phyloP scores from a whole-genome alignment of 1,140 invertebrate genomes.

The Chionoecetes opilio region DNA sequence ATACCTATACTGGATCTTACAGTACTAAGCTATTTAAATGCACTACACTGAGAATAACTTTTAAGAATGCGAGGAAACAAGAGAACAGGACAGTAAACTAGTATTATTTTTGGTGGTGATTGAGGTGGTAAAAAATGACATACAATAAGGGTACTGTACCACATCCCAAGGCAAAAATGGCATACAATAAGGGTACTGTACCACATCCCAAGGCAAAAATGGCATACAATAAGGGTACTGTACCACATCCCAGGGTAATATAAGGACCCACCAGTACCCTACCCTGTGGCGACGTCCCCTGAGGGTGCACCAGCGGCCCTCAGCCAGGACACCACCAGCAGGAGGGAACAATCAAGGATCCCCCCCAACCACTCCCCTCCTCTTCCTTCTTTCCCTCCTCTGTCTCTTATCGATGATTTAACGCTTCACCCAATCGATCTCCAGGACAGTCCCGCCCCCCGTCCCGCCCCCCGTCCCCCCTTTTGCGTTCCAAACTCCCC shows the following conservation, averaged over 20 bases:
- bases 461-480: background rate
- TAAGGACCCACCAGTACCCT: no score
- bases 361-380: background rate
- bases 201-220: background rate
- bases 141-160: no score
- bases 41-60: no score
- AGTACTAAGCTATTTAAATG: no score
- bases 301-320: background rate
- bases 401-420: slow-evolving; percentile 21
- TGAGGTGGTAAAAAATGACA: no score
- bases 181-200: no score
- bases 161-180: no score
- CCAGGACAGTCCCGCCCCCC: background rate
- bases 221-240: background rate
- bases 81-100: no score
- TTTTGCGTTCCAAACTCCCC: background rate
- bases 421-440: background rate
- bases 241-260: no score
- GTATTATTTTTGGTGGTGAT: no score
- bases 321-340: background rate
- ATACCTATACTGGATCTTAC: no score
- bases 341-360: background rate
- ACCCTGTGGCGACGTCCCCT: background rate
- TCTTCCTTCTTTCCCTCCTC: background rate
- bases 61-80: no score